Percentiles rank a stretch among this genome's conserved stretches.
phyloP scores from a whole-genome alignment of 1,140 invertebrate genomes.

The Ceratitis capitata region DNA sequence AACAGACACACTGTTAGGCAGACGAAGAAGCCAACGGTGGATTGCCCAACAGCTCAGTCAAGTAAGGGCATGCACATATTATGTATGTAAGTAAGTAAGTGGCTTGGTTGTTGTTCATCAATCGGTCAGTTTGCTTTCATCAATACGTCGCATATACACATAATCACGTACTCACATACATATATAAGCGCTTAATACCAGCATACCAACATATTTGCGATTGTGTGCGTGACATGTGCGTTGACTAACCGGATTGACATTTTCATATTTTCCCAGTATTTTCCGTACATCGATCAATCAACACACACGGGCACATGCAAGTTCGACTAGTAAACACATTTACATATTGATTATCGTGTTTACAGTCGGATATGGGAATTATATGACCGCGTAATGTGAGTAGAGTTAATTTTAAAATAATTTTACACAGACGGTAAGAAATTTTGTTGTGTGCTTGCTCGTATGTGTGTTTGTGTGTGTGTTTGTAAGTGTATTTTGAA shows the following conservation, averaged over 20 bases:
- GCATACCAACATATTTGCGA: not conserved
- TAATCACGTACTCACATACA: not conserved
- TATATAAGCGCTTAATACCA: too few species aligned
- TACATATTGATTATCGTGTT: not conserved
- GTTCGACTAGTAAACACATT: not conserved
- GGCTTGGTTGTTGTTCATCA: not conserved
- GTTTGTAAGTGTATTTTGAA: not conserved
- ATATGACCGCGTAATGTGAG: not conserved
- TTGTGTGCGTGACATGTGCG: not conserved
- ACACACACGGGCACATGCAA: not conserved
- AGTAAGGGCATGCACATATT: not conserved
- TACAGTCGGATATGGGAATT: not conserved
- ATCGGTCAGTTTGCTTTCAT: not conserved
- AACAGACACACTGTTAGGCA: not conserved
- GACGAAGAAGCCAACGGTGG: not conserved
- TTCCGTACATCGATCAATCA: not conserved
- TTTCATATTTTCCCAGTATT: constrained; percentile 26
- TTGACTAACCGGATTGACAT: not conserved
- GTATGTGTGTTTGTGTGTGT: not conserved
- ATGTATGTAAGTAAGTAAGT: not conserved
- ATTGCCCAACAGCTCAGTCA: not conserved
- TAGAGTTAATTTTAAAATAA: constrained; percentile 21
- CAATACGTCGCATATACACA: not conserved
- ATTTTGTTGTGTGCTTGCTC: not conserved
- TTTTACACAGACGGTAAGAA: not conserved